A percentile compares a stretch with the other conserved stretches of the same genome.
Evolutionary conservation across 2,888 invertebrate species (phyloP).

Genomic region (Epiblema foenella): DNA sequence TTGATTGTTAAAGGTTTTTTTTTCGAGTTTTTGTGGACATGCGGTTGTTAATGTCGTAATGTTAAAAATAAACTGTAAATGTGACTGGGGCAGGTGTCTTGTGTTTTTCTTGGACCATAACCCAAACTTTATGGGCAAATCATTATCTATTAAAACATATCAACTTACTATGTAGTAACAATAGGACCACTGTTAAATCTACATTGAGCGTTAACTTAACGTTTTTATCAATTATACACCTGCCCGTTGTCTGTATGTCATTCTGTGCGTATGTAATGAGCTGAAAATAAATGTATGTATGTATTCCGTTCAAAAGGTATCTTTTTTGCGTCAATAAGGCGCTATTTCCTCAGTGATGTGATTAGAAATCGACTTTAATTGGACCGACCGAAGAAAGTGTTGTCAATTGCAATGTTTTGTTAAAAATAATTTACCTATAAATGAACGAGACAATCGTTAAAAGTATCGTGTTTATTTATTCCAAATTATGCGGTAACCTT

Average conservation of each 20-base stretch:
- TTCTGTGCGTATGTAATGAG: too few relatives aligned
- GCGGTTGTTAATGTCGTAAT: conserved; percentile 15
- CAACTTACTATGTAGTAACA: too few relatives aligned
- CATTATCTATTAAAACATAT: not conserved
- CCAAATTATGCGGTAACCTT: conserved; percentile 25
- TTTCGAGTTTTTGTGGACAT: conserved; percentile 12
- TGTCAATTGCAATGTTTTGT: too few relatives aligned
- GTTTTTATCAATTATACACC: too few relatives aligned
- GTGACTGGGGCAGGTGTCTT: conserved; percentile 5
- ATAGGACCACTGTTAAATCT: not conserved
- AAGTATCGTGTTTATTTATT: conserved; percentile 19
- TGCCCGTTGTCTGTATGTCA: not conserved
- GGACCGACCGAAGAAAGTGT: too few relatives aligned
- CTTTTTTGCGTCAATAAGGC: too few relatives aligned
- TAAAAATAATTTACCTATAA: conserved; percentile 6
- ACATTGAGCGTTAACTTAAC: not conserved
- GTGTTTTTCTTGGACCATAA: not conserved
- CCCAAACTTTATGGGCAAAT: not conserved
- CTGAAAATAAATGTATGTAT: too few relatives aligned
- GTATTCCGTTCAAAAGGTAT: too few relatives aligned
- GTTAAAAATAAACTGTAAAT: conserved; percentile 21
- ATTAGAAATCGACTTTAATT: too few relatives aligned
- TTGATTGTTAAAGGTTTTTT: conserved; percentile 49
- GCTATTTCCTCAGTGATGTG: too few relatives aligned
- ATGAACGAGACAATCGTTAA: conserved; percentile 6